Percentiles rank a stretch among this genome's conserved stretches.
Evolutionary conservation across 2,113 vertebrate species (phyloP).

Genomic region (Delphinus delphis): DNA sequence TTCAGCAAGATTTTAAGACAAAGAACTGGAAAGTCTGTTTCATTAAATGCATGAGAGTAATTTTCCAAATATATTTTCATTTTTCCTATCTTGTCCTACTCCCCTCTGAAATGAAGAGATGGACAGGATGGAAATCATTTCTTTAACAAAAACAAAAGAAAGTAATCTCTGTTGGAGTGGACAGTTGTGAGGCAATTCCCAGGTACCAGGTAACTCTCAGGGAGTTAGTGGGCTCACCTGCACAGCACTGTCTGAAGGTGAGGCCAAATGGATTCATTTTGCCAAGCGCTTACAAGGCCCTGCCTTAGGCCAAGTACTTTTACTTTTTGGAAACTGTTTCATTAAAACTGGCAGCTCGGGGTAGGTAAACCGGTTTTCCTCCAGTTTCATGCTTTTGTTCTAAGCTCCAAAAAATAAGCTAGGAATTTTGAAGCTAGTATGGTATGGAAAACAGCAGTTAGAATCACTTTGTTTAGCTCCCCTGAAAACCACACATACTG

Average conservation of each 20-base stretch:
- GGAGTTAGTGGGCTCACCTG: neutral
- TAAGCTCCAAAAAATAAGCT: constrained; percentile 32
- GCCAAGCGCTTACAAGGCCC: neutral
- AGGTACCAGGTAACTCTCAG: neutral
- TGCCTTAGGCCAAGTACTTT: neutral
- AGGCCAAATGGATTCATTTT: neutral
- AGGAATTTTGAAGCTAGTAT: constrained; percentile 17
- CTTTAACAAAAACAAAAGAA: neutral
- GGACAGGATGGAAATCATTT: neutral
- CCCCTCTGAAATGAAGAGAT: neutral
- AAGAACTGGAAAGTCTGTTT: neutral
- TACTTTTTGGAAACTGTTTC: neutral
- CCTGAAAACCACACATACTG: neutral
- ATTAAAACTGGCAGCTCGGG: constrained; percentile 9
- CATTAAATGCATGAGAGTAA: neutral
- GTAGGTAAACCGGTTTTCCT: neutral
- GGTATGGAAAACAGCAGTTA: neutral
- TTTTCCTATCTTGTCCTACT: neutral
- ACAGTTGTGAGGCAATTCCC: neutral
- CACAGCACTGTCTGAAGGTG: neutral
- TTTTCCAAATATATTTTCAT: constrained; percentile 50
- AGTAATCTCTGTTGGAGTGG: neutral
- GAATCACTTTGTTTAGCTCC: neutral
- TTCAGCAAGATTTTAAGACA: constrained; percentile 31
- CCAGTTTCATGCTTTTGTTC: neutral